phyloP scores from a whole-genome alignment of 2,888 invertebrate genomes.

The Platycheirus albimanus region DNA sequence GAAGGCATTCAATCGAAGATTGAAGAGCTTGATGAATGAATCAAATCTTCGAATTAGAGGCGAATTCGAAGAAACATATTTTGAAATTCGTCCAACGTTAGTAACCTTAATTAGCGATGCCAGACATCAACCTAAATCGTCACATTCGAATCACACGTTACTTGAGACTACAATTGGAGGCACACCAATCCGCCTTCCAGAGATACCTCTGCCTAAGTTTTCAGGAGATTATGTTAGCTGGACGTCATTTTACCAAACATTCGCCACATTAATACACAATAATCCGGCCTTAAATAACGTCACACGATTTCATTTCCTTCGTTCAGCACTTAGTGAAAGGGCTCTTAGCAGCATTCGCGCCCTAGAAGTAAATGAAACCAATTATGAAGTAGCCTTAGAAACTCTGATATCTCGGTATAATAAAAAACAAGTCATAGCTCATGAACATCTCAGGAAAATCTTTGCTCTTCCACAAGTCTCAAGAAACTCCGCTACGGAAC shows the following conservation, averaged over 20 bases:
- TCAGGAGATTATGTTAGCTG: slow-evolving; percentile 1
- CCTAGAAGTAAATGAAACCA: slow-evolving; percentile 9
- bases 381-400: slow-evolving; percentile 7
- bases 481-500: slow-evolving; percentile 10
- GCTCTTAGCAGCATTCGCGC: slow-evolving; percentile 10
- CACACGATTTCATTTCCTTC: slow-evolving; percentile 4
- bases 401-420: slow-evolving; percentile 1
- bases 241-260: slow-evolving; percentile 12
- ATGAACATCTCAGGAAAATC: slow-evolving; percentile 1
- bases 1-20: too few relatives aligned
- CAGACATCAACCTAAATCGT: too few relatives aligned
- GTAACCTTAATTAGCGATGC: too few relatives aligned
- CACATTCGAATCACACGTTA: too few relatives aligned
- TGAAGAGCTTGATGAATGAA: too few relatives aligned
- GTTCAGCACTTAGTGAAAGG: slow-evolving; percentile 9
- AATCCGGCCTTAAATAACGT: slow-evolving; percentile 1
- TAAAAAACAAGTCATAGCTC: slow-evolving; percentile 8
- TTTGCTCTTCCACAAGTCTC: background rate
- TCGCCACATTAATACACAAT: background rate
- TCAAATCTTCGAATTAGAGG: too few relatives aligned
- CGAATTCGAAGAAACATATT: too few relatives aligned
- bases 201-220: too few relatives aligned
- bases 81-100: too few relatives aligned
- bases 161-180: too few relatives aligned
- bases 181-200: too few relatives aligned